Evolutionary conservation across 1,140 invertebrate genomes (phyloP).

Genomic region (Drosophila athabasca): DNA sequence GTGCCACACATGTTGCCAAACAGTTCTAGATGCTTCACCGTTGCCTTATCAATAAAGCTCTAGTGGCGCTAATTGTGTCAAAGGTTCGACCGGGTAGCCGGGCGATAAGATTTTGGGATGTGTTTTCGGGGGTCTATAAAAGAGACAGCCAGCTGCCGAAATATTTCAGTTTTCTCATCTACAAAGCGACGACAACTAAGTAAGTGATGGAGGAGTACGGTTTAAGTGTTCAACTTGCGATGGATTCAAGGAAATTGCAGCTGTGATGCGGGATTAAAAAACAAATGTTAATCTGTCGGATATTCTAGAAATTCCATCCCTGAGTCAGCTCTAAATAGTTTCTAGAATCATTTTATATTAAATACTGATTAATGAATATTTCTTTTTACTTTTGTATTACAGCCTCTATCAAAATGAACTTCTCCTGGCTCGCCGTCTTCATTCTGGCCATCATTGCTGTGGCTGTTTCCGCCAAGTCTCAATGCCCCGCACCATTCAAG

Average conservation of each 20-base stretch:
- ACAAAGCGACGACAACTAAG: constrained; percentile 32
- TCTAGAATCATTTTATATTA: not conserved
- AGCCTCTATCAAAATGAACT: constrained; percentile 59
- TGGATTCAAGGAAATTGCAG: too few species aligned
- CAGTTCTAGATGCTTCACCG: constrained; percentile 18
- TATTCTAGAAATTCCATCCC: too few species aligned
- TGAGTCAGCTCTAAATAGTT: not conserved
- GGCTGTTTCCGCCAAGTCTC: constrained; percentile 43
- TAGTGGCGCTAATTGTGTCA: constrained; percentile 67
- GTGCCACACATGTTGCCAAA: constrained; percentile 54
- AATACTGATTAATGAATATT: not conserved
- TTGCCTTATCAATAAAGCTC: constrained; percentile 55
- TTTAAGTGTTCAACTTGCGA: too few species aligned
- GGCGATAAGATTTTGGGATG: constrained; percentile 23
- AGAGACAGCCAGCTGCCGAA: constrained; percentile 30
- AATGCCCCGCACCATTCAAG: constrained; percentile 54
- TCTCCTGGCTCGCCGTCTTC: constrained; percentile 68
- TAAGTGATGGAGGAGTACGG: not conserved
- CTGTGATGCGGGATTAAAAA: too few species aligned
- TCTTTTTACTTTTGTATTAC: not conserved
- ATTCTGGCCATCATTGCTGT: constrained; percentile 61
- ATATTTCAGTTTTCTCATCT: constrained; percentile 54
- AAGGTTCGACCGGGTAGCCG: constrained; percentile 39
- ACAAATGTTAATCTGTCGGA: too few species aligned
- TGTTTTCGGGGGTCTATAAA: constrained; percentile 53